phyloP scores from a whole-genome alignment of 2,797 vertebrate genomes.

The Rhincodon typus region DNA sequence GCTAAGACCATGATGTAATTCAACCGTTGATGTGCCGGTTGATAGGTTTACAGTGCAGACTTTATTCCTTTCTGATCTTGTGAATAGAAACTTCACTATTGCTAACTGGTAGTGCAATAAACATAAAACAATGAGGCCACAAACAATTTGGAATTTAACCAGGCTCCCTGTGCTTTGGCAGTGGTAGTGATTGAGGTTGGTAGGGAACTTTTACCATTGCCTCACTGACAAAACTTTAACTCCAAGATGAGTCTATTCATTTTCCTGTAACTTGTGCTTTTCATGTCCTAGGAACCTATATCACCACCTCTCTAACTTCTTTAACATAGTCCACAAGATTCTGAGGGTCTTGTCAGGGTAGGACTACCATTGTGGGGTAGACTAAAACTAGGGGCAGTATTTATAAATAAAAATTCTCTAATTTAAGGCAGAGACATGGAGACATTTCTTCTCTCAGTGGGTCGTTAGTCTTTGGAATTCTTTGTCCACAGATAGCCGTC shows the following conservation, averaged over 20 bases:
- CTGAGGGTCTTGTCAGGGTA: too few relatives aligned
- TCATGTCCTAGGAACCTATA: neutral
- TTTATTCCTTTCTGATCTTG: neutral
- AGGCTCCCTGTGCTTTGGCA: neutral
- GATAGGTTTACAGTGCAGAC: neutral
- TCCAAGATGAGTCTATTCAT: neutral
- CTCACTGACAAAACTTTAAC: neutral
- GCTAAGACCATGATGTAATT: neutral
- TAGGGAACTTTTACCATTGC: neutral
- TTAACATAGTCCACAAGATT: neutral
- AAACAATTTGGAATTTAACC: neutral
- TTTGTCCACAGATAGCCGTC: too few relatives aligned
- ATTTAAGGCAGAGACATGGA: too few relatives aligned
- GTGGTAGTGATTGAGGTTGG: neutral
- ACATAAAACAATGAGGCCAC: neutral
- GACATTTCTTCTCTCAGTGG: too few relatives aligned
- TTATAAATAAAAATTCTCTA: too few relatives aligned
- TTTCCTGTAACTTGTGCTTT: neutral
- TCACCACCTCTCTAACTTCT: neutral
- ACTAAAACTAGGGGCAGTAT: too few relatives aligned
- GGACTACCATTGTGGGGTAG: too few relatives aligned
- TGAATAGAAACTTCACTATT: neutral
- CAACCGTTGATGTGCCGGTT: neutral
- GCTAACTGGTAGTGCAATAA: neutral
- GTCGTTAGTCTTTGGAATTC: too few relatives aligned